Base-by-base conservation (phyloP, 1,140 invertebrate genomes). In the Drosophila kepulauana region DNA sequence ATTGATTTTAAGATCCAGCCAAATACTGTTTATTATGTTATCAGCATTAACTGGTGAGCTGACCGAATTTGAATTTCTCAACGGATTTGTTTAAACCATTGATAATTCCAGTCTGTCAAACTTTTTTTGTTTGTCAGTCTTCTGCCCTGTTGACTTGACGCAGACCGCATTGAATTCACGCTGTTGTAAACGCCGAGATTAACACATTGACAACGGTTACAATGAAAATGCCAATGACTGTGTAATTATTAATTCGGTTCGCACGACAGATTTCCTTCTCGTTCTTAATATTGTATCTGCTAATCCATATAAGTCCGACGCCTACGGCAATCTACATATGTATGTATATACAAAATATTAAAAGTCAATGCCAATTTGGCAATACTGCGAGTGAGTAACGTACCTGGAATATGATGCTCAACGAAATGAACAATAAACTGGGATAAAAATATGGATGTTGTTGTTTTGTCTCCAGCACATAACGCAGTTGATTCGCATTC, bases 401-500 rank as follows among this genome's bases (percentile, higher is more conserved):
- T 88, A 97, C 96, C 94, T 97, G 97, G 13, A 97, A 93, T 61
- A 96, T 88, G 59, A 97, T 95, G 75, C 97, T 98, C 16, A 96
- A 88, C 1, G 94, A 93, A 72, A 98, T 98, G 80, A 98, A 95
- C 0, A 94, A 87, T 1, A 98, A 66, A 77, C 97, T 96, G 6
- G 96, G 93, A 86, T 95, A 95, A 93, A 95, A 98, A 91, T 97
- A 98, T 0, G 96, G 95, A 92, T 97, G 96, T 92, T 78, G 1
- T 91, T 92, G 46, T 94, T 94, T 78, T 0, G 95, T 95, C 79
- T 97, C 96, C 5, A 98, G 91, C 4, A 98, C 96, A 86, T 97
- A 97, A 72, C 97, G 95, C 35, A 98, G 93, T 90, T 98, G 97
- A 91, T 97, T 98, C 2, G 97, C 97, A 92, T 98, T 97, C 1